Percentiles rank a stretch among this genome's conserved stretches.
Conservation (phyloP, 2,797 vertebrate species). For the Urosaurus nigricauda region DNA sequence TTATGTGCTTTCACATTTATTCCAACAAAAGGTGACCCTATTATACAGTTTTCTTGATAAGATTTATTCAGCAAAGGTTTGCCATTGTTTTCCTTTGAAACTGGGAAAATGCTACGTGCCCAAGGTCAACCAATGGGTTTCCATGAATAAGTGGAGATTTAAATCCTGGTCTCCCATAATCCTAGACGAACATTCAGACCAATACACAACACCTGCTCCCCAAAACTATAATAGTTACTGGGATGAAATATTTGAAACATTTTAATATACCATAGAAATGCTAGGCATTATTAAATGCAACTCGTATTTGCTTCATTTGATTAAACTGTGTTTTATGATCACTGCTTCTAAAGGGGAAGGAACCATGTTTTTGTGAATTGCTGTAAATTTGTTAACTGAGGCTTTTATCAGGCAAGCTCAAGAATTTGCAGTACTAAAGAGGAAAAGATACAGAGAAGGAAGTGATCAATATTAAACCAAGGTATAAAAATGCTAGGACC, state of each 20-base stretch:
- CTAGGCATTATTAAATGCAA: background rate
- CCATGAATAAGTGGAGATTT: too few species aligned
- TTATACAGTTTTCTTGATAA: too few species aligned
- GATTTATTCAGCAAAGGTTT: too few species aligned
- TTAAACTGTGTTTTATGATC: background rate
- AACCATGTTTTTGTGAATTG: background rate
- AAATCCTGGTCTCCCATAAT: too few species aligned
- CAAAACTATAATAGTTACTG: background rate
- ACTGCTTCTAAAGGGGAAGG: background rate
- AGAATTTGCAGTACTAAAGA: constrained; percentile 8
- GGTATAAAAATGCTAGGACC: constrained; percentile 39
- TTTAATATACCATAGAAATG: constrained; percentile 10
- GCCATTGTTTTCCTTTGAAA: too few species aligned
- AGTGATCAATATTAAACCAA: background rate
- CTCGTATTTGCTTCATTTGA: background rate
- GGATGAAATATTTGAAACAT: background rate
- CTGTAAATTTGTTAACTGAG: background rate
- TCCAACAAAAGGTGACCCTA: too few species aligned
- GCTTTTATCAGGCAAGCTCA: constrained; percentile 5
- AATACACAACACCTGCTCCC: too few species aligned
- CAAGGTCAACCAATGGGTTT: too few species aligned
- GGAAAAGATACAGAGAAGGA: background rate
- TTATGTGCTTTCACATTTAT: too few species aligned
- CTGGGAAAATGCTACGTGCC: too few species aligned
- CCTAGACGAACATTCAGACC: background rate